Percentiles rank a stretch among this genome's conserved stretches.
Conservation (phyloP, 1,140 invertebrate genomes). For the Drosophila oshimai region DNA sequence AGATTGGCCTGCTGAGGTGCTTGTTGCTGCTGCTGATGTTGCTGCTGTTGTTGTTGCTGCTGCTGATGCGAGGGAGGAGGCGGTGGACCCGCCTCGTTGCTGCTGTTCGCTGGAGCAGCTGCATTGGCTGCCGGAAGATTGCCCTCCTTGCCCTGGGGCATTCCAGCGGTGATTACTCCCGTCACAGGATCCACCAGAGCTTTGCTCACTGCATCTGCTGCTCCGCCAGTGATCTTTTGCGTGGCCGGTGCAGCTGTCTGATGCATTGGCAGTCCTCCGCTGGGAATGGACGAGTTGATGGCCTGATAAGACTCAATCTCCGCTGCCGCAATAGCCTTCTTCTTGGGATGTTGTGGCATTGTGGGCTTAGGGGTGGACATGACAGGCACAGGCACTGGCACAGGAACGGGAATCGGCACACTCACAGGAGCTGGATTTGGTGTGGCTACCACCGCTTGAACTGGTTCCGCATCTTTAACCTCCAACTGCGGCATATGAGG, state of each 20-base stretch:
- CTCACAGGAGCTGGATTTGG: background rate
- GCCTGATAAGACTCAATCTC: conserved; percentile 75
- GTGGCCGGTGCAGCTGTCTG: conserved; percentile 73
- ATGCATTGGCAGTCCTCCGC: conserved; percentile 55
- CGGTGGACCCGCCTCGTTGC: conserved; percentile 24
- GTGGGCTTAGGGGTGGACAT: conserved; percentile 37
- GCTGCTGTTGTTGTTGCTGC: conserved; percentile 7
- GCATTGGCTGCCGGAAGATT: conserved; percentile 71
- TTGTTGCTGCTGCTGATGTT: conserved; percentile 4
- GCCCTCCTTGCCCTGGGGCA: conserved; percentile 87
- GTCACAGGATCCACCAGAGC: conserved; percentile 89
- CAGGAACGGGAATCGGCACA: conserved; percentile 1
- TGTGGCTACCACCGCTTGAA: background rate
- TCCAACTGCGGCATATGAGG: conserved; percentile 37
- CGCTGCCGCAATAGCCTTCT: conserved; percentile 76
- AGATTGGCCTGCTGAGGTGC: conserved; percentile 8
- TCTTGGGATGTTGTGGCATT: conserved; percentile 75
- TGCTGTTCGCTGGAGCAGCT: conserved; percentile 58
- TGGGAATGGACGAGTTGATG: conserved; percentile 57
- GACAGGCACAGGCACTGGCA: conserved; percentile 2
- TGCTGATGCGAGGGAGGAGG: conserved; percentile 17
- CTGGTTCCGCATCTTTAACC: conserved; percentile 16
- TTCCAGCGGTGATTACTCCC: conserved; percentile 88
- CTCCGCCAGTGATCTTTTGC: conserved; percentile 74
- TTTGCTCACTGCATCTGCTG: conserved; percentile 74